Base-by-base conservation (phyloP, 2,888 invertebrate species). In the Drosophila nigritarsus region DNA sequence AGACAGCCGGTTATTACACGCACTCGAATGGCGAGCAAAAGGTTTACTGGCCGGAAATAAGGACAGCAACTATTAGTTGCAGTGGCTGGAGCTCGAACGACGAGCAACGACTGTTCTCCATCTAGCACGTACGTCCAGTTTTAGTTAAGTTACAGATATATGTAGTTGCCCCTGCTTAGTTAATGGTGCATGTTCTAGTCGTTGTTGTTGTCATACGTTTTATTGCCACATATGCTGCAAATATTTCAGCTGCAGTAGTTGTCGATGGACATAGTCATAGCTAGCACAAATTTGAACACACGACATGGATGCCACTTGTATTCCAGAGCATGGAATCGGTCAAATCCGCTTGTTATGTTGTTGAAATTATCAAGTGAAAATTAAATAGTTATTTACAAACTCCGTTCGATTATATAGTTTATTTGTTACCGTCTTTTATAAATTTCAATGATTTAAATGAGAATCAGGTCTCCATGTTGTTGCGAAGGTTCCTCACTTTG, bases 1-100 rank as follows among this genome's bases (percentile, higher is more conserved):
- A 90, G 90, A 90, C 91, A 90, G 86, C 81, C 79, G 74, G 84
- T 87, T 82, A 68, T 81, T 83, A 75, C 78, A 86, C 78, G 84
- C 78, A 80, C 73, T 75, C 70, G 40, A 65, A 64, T 61, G 81
- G 65, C 61, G 73, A 76, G 61, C 77, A 80, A 67, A 75, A 61
- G 72, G 81, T 68, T 80, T 76, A 61, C 77, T 60, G 72, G 67
- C 24, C 76, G 80, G 80, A 80, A 76, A 76, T 70, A 75, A 67
- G 54, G 69, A 65, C 72, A 59, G 72, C 59, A 61, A 76, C 71
- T 76, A 68, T 75, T 71, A 80, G 80, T 65, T 65, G 67, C 80
- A 78, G 56, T 76, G 53, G 56, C 56, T 56, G 40, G 40, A 56
- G 58, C 66, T 62, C 49, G 32, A 48, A 64, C 51, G 36, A 48